A percentile compares a stretch with the other conserved stretches of the same genome.
These are phyloP conservation scores for Cynodonichthys magdalenae DNA, from an alignment of 2,797 vertebrate genomes.

Conservation along the genomic window DNA sequence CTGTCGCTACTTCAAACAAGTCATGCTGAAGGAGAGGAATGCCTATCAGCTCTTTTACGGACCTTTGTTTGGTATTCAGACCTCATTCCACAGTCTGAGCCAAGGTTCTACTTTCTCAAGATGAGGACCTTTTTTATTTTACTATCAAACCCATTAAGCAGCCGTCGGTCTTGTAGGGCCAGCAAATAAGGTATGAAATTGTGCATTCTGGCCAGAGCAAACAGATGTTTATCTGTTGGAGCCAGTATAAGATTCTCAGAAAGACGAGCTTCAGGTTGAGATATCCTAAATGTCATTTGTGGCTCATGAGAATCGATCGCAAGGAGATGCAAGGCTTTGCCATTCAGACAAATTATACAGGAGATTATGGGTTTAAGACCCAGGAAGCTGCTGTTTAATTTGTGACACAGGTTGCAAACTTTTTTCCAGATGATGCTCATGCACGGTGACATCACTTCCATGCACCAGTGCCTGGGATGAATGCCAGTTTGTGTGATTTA, in stretches of 20 bases:
- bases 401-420: constrained; percentile 68
- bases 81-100: constrained; percentile 46
- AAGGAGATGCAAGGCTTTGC: constrained; percentile 1
- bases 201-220: constrained; percentile 14
- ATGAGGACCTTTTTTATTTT: constrained; percentile 30
- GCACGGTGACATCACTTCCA: constrained; percentile 66
- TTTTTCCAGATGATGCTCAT: constrained; percentile 64
- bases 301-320: not conserved
- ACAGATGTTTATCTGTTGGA: constrained; percentile 34
- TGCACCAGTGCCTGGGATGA: constrained; percentile 66
- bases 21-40: constrained; percentile 48
- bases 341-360: not conserved
- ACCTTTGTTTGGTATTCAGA: constrained; percentile 62
- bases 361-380: constrained; percentile 24
- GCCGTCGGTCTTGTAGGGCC: constrained; percentile 49
- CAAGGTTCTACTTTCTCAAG: constrained; percentile 56
- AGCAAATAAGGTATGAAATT: constrained; percentile 56
- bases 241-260: constrained; percentile 21
- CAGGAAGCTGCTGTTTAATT: constrained; percentile 34
- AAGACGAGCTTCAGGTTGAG: constrained; percentile 19
- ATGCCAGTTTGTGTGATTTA: constrained; percentile 74
- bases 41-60: constrained; percentile 50
- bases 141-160: constrained; percentile 64
- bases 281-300: constrained; percentile 20
- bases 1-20: constrained; percentile 56